These are phyloP conservation scores for Pocillopora verrucosa DNA, from an alignment of 64 coral and sea anemone species.

Conservation along the genomic window DNA sequence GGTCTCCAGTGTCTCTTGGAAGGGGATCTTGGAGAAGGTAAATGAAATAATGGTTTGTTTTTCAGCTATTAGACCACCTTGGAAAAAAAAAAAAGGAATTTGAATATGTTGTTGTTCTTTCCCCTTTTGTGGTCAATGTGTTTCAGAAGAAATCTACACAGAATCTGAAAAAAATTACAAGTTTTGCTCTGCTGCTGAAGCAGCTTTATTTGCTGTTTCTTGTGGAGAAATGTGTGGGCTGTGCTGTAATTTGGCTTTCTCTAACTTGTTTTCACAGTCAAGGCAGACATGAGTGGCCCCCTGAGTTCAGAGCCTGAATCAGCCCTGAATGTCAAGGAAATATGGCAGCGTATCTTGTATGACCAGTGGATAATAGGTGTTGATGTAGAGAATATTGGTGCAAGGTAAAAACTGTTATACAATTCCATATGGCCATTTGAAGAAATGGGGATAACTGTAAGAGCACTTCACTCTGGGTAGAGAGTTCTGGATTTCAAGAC, in stretches of 20 bases:
- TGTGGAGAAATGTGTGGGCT: too few species aligned
- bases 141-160: too few species aligned
- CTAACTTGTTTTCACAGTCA: not conserved
- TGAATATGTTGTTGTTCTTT: not conserved
- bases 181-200: too few species aligned
- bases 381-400: conserved; percentile 17
- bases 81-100: not conserved
- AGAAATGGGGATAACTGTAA: too few species aligned
- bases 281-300: not conserved
- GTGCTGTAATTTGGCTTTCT: too few species aligned
- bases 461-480: too few species aligned
- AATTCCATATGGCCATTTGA: too few species aligned
- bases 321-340: not conserved
- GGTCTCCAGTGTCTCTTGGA: conserved; percentile 29
- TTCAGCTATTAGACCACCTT: not conserved
- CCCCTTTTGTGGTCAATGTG: not conserved
- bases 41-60: not conserved
- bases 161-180: too few species aligned
- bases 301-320: not conserved
- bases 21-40: conserved; percentile 18
- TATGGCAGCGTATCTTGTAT: conserved; percentile 21
- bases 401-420: not conserved
- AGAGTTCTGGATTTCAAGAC: too few species aligned
- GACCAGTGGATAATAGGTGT: conserved; percentile 23
- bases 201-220: too few species aligned